phyloP scores from a whole-genome alignment of 2,888 invertebrate species.

The Timema podura region DNA sequence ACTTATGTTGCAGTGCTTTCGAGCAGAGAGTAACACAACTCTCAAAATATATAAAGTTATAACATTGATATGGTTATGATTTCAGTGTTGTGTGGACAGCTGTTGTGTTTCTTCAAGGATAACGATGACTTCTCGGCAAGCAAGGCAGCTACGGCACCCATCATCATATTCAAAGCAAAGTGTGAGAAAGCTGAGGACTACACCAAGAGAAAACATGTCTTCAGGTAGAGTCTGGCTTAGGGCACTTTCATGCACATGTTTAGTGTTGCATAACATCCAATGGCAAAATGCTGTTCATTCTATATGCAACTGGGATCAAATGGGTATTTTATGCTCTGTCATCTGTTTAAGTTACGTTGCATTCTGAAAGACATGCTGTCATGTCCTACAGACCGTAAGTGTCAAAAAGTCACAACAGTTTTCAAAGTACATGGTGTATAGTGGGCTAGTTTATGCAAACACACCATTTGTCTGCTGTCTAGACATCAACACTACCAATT shows the following conservation, averaged over 20 bases:
- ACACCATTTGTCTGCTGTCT: too few species aligned
- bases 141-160: slow-evolving; percentile 82
- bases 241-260: too few species aligned
- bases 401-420: too few species aligned
- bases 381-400: too few species aligned
- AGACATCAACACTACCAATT: too few species aligned
- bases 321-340: background rate
- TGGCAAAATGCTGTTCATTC: background rate
- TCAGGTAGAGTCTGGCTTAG: slow-evolving; percentile 45
- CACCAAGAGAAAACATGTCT: slow-evolving; percentile 91
- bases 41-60: too few species aligned
- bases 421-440: too few species aligned
- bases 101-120: slow-evolving; percentile 97
- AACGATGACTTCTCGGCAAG: slow-evolving; percentile 84
- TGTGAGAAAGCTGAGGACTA: slow-evolving; percentile 90
- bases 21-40: too few species aligned
- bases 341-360: too few species aligned
- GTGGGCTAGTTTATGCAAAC: too few species aligned
- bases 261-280: background rate
- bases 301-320: background rate
- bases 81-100: slow-evolving; percentile 86
- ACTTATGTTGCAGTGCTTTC: too few species aligned
- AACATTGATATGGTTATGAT: background rate
- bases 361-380: too few species aligned
- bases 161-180: slow-evolving; percentile 69